A percentile compares a stretch with the other conserved stretches of the same genome.
Evolutionary conservation across 1,140 invertebrate species (phyloP).

Genomic region (Saccostrea echinata): DNA sequence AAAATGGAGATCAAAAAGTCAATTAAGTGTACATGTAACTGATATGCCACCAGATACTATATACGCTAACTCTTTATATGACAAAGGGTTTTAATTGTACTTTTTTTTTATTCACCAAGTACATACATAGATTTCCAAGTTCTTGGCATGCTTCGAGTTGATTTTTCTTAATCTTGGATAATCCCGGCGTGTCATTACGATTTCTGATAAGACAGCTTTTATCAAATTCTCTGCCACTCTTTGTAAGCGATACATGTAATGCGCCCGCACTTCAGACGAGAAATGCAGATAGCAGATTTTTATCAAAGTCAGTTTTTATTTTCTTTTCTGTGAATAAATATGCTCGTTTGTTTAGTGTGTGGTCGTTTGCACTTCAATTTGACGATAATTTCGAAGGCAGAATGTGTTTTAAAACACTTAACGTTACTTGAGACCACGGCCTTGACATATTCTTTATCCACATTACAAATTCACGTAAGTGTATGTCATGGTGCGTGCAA

Average conservation of each 20-base stretch:
- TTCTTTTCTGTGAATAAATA: constrained; percentile 31
- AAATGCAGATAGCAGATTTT: constrained; percentile 27
- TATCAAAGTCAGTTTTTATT: constrained; percentile 17
- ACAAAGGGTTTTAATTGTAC: no score
- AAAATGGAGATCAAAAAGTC: no score
- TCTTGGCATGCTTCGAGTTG: not conserved
- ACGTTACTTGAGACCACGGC: not conserved
- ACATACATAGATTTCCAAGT: not conserved
- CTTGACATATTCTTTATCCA: not conserved
- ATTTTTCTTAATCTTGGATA: constrained; percentile 33
- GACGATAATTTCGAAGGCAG: constrained; percentile 16
- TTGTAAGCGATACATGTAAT: constrained; percentile 23
- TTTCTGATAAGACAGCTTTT: constrained; percentile 16
- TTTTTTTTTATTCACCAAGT: no score
- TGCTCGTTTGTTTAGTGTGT: constrained; percentile 25
- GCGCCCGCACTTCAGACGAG: constrained; percentile 19
- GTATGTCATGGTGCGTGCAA: not conserved
- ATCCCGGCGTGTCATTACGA: constrained; percentile 11
- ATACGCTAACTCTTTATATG: no score
- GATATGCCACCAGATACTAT: no score
- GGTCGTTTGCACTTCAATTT: constrained; percentile 20
- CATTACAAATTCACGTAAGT: not conserved
- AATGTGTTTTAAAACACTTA: constrained; percentile 39
- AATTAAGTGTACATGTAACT: no score
- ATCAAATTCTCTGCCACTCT: not conserved